A percentile compares a stretch with the other conserved stretches of the same genome.
Conservation (phyloP, 2,888 invertebrate species). For the Autographa gamma region DNA sequence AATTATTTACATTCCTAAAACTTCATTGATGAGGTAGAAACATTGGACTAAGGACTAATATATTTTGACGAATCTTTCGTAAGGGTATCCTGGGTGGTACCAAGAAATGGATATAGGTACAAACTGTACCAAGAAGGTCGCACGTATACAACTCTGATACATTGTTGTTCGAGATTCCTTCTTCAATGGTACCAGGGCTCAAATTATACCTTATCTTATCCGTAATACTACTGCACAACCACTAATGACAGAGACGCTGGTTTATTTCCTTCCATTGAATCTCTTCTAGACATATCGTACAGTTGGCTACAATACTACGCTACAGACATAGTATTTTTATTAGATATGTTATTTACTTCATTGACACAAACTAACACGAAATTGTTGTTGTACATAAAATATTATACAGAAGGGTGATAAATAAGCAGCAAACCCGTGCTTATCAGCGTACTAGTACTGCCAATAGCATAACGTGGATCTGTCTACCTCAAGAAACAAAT, state of each 20-base stretch:
- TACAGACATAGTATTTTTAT: not conserved
- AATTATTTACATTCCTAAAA: no score
- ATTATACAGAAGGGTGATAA: no score
- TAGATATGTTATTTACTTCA: no score
- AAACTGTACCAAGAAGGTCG: no score
- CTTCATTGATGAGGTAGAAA: no score
- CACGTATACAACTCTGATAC: slow-evolving; percentile 6
- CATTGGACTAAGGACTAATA: no score
- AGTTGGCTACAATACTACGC: not conserved
- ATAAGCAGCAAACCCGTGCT: no score
- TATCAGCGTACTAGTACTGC: not conserved
- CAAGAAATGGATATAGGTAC: no score
- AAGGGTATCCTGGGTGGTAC: no score
- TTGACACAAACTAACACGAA: no score
- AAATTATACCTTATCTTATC: slow-evolving; percentile 39
- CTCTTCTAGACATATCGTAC: slow-evolving; percentile 40
- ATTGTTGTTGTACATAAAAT: no score
- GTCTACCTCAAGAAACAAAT: not conserved
- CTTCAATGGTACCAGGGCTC: slow-evolving; percentile 35
- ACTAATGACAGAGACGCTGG: slow-evolving; percentile 38
- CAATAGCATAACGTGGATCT: not conserved
- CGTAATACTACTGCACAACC: slow-evolving; percentile 33
- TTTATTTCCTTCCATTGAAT: slow-evolving; percentile 43
- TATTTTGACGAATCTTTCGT: no score
- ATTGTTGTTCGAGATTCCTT: slow-evolving; percentile 19